Evolutionary conservation across 2,113 vertebrate genomes (phyloP), one percentile per base, ranked within the genome.

Genomic region (Siniperca chuatsi): DNA sequence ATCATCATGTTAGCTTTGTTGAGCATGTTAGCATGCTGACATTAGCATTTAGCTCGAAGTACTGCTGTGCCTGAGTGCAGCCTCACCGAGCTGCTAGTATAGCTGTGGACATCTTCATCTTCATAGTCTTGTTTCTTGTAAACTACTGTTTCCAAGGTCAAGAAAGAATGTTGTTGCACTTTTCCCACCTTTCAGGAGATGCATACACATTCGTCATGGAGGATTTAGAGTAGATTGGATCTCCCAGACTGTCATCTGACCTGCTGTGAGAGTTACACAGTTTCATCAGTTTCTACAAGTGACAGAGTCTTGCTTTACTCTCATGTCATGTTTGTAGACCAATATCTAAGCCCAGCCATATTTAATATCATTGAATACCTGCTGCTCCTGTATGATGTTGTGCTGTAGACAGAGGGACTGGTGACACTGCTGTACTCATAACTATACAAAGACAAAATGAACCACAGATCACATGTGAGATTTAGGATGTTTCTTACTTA

Each of bases 131-230:
- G 29, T 29, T 29, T 29, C 29, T 35, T 35, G 29, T 11, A 42
- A 42, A 66, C 10, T 42, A n/a, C 2, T 46, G 42, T 69, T 69
- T 29, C 16, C 37, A 74, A 74, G 37, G 37, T 23, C 23, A 44
- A 20, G 0, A 25, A 8, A 25, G 16, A 10, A 6, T n/a, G n/a
- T 2, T 33, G 15, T 62, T 1, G 16, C 29, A 13, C 0, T 48
- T 54, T 68, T 52, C 89, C 0, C 87, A 95, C 95, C 94, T 94
- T 4, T 95, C 93, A 75, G 93, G n/a, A 62, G 93, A 10, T 21
- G 61, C 44, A 57, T 95, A 95, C 4, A 57, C 6, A 16, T 46
- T 92, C 74, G 90, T 93, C 1, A 9, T 25, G 29, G 92, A 84
- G 37, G 87, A 89, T 75, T 75, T 93, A 2, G 95, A 88, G 79